These are phyloP conservation scores for Thrips palmi DNA, from an alignment of 1,140 invertebrate genomes.

Conservation along the genomic window DNA sequence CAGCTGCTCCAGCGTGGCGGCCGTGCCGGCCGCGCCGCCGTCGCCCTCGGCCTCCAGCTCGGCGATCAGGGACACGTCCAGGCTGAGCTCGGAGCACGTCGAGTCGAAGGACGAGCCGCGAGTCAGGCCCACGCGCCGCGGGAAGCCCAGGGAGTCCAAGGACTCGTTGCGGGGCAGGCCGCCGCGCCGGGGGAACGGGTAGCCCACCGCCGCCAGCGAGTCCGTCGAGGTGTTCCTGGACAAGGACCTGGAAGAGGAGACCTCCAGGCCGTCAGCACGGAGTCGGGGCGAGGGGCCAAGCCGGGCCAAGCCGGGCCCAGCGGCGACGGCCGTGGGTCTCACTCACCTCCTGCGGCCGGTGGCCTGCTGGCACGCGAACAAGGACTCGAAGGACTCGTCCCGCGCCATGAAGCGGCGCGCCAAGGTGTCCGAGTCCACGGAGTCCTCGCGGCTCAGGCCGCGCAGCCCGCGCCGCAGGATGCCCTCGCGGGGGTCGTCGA, in stretches of 20 bases:
- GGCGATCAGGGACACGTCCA: constrained; percentile 14
- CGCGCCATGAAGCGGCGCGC: too few species aligned
- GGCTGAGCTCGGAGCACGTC: constrained; percentile 18
- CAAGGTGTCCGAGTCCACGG: too few species aligned
- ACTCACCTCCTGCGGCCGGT: too few species aligned
- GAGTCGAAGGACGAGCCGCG: constrained; percentile 17
- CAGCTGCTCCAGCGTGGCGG: constrained; percentile 15
- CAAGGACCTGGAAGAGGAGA: constrained; percentile 5
- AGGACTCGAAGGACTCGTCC: too few species aligned
- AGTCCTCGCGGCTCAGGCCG: too few species aligned
- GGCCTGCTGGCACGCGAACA: too few species aligned
- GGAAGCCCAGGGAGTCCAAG: constrained; percentile 10
- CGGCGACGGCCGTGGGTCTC: too few species aligned
- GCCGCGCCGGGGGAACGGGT: not conserved
- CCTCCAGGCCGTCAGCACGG: not conserved
- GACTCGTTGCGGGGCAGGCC: constrained; percentile 9
- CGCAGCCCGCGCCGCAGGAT: too few species aligned
- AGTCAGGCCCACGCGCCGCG: not conserved
- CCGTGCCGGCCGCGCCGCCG: too few species aligned
- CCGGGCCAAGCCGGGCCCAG: not conserved
- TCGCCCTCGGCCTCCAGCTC: constrained; percentile 10
- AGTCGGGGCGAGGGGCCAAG: not conserved
- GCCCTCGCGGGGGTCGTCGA: too few species aligned
- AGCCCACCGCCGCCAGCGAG: too few species aligned
- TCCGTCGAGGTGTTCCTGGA: constrained; percentile 2